Evolutionary conservation across 2,113 vertebrate species (phyloP).

Genomic region (Parus major): DNA sequence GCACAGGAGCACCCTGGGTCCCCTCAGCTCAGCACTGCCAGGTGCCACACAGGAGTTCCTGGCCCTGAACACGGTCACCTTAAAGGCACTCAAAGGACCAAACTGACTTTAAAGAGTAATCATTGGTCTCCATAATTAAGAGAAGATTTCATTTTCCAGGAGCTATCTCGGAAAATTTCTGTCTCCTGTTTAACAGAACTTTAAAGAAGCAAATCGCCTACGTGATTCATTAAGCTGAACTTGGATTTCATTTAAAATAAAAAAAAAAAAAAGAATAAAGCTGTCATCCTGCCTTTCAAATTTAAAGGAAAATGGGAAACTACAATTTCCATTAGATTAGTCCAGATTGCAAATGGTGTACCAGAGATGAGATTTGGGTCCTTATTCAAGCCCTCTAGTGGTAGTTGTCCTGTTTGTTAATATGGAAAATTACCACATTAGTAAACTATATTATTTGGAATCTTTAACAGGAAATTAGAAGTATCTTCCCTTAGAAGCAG

Average conservation of each 20-base stretch:
- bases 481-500: neutral
- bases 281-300: neutral
- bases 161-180: neutral
- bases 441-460: neutral
- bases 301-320: neutral
- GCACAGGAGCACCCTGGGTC: neutral
- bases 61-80: neutral
- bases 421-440: neutral
- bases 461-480: neutral
- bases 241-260: neutral
- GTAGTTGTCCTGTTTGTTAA: neutral
- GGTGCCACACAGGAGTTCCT: neutral
- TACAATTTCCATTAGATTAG: neutral
- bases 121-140: neutral
- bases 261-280: neutral
- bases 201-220: neutral
- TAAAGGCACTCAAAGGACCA: neutral
- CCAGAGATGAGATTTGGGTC: neutral
- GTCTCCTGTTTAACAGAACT: neutral
- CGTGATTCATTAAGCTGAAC: rapidly evolving
- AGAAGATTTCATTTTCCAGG: neutral
- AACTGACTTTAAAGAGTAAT: neutral
- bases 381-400: conserved; percentile 26
- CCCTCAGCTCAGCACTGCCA: neutral
- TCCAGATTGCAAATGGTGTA: neutral